Evolutionary conservation across 2,113 vertebrate genomes (phyloP).

Genomic region (Pristiophorus japonicus): DNA sequence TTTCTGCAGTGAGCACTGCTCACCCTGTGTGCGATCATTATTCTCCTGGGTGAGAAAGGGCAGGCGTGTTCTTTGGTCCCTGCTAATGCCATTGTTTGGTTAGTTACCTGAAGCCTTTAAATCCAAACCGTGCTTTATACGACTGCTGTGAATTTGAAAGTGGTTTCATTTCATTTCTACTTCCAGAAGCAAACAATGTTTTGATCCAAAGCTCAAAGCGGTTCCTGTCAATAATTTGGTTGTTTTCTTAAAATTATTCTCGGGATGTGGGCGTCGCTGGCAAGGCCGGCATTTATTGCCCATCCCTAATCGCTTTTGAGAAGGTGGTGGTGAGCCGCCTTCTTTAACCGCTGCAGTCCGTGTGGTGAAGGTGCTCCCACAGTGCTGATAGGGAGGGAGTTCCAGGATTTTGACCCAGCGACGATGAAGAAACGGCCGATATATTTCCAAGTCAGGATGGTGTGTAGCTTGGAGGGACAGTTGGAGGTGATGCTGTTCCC

Average conservation of each 20-base stretch:
- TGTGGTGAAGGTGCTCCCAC: not conserved
- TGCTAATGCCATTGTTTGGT: not conserved
- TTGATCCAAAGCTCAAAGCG: not conserved
- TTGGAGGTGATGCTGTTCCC: not conserved
- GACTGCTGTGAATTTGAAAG: not conserved
- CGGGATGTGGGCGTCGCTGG: not conserved
- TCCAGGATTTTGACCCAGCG: not conserved
- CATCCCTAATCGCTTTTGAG: not conserved
- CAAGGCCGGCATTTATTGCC: not conserved
- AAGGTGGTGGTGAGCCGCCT: not conserved
- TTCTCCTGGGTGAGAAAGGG: not conserved
- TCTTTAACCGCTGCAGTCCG: not conserved
- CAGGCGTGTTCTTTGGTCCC: not conserved
- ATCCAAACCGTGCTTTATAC: not conserved
- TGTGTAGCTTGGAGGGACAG: not conserved
- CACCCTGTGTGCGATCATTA: not conserved
- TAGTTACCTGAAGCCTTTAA: not conserved
- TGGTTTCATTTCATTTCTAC: not conserved
- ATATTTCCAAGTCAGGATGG: not conserved
- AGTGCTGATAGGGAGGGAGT: not conserved
- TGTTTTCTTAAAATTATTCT: not conserved
- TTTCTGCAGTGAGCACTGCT: not conserved
- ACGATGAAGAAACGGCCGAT: too few relatives aligned
- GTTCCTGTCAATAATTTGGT: not conserved
- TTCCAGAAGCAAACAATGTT: not conserved